Evolutionary conservation across 2,797 vertebrate species (phyloP), one percentile per base, ranked within the genome.

Genomic region (Pangasius mekongensis): DNA sequence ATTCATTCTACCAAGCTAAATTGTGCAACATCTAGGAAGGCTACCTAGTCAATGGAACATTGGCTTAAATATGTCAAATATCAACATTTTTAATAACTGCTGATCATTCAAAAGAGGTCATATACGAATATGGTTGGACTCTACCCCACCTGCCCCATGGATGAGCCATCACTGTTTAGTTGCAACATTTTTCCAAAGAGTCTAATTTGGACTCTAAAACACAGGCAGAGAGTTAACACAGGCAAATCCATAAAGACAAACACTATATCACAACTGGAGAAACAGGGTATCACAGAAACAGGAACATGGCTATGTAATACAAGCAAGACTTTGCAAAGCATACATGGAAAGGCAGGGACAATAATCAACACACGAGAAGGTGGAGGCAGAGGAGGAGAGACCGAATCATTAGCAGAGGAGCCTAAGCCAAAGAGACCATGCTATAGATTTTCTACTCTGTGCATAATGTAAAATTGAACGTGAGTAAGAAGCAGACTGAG

Each of bases 371-470:
- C 62, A 49, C 49, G 27, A 22, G n/a, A 84, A 33, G 43, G 36
- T 14, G 30, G 54, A 14, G 78, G 36, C 33, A 43, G 58, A 62
- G 36, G 11, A 24, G 36, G 4, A 11, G 43, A 52, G 47, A 54
- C 43, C 27, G 18, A 83, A 36, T 67, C 47, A 69, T 69, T 69
- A 49, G 36, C 39, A 62, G 39, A 76, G 10, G 69, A 74, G 24
- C 52, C 54, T 76, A 86, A 18, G 27, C 43, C 30, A 49, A 7
- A 18, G 5, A 86, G 20, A 64, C 30, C 27, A 47, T 1, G 13
- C 81, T 36, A 60, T 81, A 43, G 56, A 87, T 88, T 89, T 90
- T 74, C 3, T 39, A 85, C 52, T 78, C 30, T n/a, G 83, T 83
- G 54, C 64, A 88, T 27, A 88, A 89, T 85, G 78, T 84, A 84